Evolutionary conservation across 2,888 invertebrate species (phyloP).

Genomic region (Andrena trimmerana): DNA sequence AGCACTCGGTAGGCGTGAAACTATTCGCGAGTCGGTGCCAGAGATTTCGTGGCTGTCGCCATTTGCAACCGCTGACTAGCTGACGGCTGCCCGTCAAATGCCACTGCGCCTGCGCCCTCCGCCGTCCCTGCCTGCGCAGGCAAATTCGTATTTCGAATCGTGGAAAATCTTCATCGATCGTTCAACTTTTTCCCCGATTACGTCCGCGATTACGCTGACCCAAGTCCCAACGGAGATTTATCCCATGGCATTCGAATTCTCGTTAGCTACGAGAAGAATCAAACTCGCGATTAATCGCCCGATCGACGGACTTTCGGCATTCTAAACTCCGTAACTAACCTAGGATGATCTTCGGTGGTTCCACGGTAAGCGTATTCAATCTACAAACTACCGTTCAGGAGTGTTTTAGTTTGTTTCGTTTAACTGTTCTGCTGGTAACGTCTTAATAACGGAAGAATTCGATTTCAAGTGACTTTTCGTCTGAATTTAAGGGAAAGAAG

Average conservation of each 20-base stretch:
- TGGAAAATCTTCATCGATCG: conserved; percentile 41
- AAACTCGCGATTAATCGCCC: neutral
- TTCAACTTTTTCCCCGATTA: conserved; percentile 11
- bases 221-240: neutral
- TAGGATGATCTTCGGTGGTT: neutral
- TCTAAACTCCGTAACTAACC: neutral
- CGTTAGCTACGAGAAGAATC: neutral
- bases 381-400: too few relatives aligned
- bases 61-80: conserved; percentile 83
- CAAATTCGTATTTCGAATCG: conserved; percentile 63
- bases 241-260: neutral
- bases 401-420: too few relatives aligned
- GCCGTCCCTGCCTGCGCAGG: conserved; percentile 52
- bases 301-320: neutral
- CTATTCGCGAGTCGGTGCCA: conserved; percentile 81
- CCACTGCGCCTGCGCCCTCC: conserved; percentile 67
- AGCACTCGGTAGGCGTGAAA: conserved; percentile 78
- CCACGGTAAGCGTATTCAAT: neutral
- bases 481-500: too few relatives aligned
- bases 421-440: too few relatives aligned
- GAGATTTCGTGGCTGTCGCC: conserved; percentile 83
- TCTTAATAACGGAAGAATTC: too few relatives aligned
- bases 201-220: neutral
- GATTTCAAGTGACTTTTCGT: too few relatives aligned
- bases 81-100: conserved; percentile 75